A percentile compares a stretch with the other conserved stretches of the same genome.
These are phyloP conservation scores for Acleris sparsana DNA, from an alignment of 2,888 invertebrate genomes.

Conservation along the genomic window DNA sequence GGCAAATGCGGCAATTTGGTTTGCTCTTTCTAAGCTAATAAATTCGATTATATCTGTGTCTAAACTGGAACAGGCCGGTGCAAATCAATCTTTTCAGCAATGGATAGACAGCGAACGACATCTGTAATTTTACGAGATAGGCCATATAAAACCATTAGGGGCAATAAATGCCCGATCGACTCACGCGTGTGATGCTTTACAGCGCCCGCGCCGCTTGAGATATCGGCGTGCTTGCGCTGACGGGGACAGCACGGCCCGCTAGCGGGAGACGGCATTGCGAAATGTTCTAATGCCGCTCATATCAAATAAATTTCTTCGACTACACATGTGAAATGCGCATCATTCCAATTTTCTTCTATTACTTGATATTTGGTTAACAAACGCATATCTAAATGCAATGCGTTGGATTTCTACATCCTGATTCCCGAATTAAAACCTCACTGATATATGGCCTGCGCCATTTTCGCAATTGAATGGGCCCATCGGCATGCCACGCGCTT, in stretches of 20 bases:
- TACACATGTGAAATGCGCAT: not conserved
- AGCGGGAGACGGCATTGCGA: constrained; percentile 13
- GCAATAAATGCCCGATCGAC: constrained; percentile 62
- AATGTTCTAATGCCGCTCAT: constrained; percentile 3
- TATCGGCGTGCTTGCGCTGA: constrained; percentile 42
- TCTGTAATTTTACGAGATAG: constrained; percentile 61
- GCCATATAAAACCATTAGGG: constrained; percentile 65
- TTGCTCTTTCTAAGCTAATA: constrained; percentile 44
- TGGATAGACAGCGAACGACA: constrained; percentile 49
- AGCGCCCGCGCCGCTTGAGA: constrained; percentile 50
- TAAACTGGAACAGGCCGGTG: constrained; percentile 45
- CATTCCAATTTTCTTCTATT: not conserved
- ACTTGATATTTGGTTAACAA: not conserved
- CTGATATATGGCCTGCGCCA: constrained; percentile 26
- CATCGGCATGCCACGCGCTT: constrained; percentile 55
- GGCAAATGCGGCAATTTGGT: constrained; percentile 33
- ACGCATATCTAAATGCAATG: not conserved
- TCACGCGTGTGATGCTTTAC: constrained; percentile 59
- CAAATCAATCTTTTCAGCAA: constrained; percentile 53
- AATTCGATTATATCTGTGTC: constrained; percentile 42
- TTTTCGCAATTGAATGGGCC: constrained; percentile 28
- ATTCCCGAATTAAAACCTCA: constrained; percentile 18
- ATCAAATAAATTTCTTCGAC: not conserved
- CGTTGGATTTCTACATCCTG: constrained; percentile 6
- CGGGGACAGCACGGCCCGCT: constrained; percentile 14